Percentiles rank a stretch among this genome's conserved stretches.
These are phyloP conservation scores for Arrhopalites spinosus DNA, from an alignment of 2,888 invertebrate species.

Conservation along the genomic window DNA sequence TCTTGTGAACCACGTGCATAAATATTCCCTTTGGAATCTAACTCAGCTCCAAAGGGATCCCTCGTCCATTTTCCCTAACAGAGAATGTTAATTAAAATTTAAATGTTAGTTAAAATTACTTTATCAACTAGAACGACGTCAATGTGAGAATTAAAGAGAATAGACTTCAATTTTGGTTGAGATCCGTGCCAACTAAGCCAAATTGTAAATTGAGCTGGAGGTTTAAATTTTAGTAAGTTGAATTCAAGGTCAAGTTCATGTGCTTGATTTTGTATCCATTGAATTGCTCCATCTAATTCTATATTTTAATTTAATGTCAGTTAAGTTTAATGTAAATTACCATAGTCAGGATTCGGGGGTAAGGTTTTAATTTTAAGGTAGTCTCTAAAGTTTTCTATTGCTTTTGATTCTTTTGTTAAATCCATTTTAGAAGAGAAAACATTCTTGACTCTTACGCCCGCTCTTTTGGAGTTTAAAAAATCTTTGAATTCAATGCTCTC, in stretches of 20 bases:
- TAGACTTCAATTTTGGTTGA: slow-evolving; percentile 70
- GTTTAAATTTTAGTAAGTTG: slow-evolving; percentile 66
- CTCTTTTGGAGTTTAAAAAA: no score
- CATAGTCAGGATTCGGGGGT: no score
- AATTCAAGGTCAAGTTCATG: slow-evolving; percentile 70
- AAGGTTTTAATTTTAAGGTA: no score
- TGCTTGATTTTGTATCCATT: slow-evolving; percentile 77
- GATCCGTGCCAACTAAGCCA: slow-evolving; percentile 82
- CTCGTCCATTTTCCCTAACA: slow-evolving; percentile 78
- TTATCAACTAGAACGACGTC: slow-evolving; percentile 95
- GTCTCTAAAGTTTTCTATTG: no score
- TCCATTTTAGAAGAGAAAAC: no score
- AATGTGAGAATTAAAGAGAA: slow-evolving; percentile 92
- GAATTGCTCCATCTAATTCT: slow-evolving; percentile 70
- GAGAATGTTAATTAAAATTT: not conserved
- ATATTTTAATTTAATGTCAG: no score
- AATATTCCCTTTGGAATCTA: slow-evolving; percentile 80
- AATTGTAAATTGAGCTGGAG: slow-evolving; percentile 75
- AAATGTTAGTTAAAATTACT: slow-evolving; percentile 61
- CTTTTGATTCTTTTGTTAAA: no score
- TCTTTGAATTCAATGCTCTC: no score
- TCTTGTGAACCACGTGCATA: slow-evolving; percentile 88
- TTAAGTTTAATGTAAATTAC: no score
- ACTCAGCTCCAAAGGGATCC: slow-evolving; percentile 84
- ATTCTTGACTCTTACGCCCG: no score